Base-by-base conservation (phyloP, 2,888 invertebrate species). In the Leptarthrus brevirostris region DNA sequence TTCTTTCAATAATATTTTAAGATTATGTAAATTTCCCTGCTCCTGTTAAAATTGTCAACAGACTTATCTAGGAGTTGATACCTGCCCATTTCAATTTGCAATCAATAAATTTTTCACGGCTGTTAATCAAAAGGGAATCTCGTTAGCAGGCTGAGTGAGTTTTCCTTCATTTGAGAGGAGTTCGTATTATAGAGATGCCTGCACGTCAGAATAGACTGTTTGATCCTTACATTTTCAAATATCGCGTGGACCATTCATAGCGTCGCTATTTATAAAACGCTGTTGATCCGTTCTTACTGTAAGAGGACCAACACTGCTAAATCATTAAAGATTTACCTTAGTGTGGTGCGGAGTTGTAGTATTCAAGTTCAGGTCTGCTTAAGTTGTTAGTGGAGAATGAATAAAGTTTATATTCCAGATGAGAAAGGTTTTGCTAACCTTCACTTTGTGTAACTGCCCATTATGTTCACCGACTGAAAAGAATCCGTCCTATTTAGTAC, bases 61-160 rank as follows among this genome's bases (percentile, higher is more conserved):
- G 16, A 44, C 44, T 44, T 8, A 14, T 44, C 44, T n/a, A 44
- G 16, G 3, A 8, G 18, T 30, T 16, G 30, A 56, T 34, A 8
- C 40, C 20, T 36, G 22, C 61, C 20, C 18, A 18, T 71, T 73
- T 71, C 71, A 56, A 74, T 61, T 74, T 74, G 56, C 14, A 74
- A 71, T 74, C 74, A 70, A 74, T 74, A 74, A 74, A 74, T 70
- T 74, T 40, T 74, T 74, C 74, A 66, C 70, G 74, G 71, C 36
- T 74, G 71, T 56, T 74, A 74, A 71, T 74, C 74, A 74, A 74
- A 74, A 71, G 71, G 61, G 53, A 56, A 36, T 64, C 74, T 58
- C 30, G 71, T 74, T 74, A 74, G 30, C 71, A 53, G 74, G 71
- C 52, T 70, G 74, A 61, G 52, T 74, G 74, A 74, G 24, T 58